These are phyloP conservation scores for Cettia cetti DNA, from an alignment of 2,113 vertebrate genomes.

Conservation along the genomic window DNA sequence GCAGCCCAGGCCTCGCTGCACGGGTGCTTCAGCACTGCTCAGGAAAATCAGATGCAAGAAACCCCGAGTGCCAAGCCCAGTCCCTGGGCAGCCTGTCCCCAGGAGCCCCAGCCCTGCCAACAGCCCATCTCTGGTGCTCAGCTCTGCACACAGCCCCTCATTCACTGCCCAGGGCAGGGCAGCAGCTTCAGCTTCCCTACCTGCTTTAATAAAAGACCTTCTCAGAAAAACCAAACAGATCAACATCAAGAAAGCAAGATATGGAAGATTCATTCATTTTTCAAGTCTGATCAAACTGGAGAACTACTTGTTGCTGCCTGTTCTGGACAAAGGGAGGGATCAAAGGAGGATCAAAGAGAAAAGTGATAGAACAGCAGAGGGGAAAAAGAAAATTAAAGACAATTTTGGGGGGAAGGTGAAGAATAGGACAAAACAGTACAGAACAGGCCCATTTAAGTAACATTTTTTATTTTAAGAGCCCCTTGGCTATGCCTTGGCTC, in stretches of 20 bases:
- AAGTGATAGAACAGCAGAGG: neutral
- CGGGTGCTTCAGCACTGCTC: neutral
- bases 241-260: neutral
- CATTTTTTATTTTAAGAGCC: conserved; percentile 38
- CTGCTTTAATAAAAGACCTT: too few species aligned
- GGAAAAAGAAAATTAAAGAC: neutral
- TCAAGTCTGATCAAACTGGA: neutral
- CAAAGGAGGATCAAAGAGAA: neutral
- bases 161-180: neutral
- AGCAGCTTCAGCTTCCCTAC: neutral
- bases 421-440: neutral
- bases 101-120: neutral
- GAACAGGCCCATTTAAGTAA: neutral
- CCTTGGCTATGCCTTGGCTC: conserved; percentile 8
- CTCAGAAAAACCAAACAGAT: neutral
- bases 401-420: neutral
- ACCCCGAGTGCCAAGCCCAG: fast-evolving
- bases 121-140: neutral
- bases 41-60: neutral
- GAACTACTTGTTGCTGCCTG: neutral
- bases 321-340: neutral
- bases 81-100: neutral
- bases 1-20: fast-evolving
- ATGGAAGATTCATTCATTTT: neutral
- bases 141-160: neutral